A percentile compares a stretch with the other conserved stretches of the same genome.
Evolutionary conservation across 2,113 vertebrate species (phyloP).

Genomic region (Ornithorhynchus anatinus): DNA sequence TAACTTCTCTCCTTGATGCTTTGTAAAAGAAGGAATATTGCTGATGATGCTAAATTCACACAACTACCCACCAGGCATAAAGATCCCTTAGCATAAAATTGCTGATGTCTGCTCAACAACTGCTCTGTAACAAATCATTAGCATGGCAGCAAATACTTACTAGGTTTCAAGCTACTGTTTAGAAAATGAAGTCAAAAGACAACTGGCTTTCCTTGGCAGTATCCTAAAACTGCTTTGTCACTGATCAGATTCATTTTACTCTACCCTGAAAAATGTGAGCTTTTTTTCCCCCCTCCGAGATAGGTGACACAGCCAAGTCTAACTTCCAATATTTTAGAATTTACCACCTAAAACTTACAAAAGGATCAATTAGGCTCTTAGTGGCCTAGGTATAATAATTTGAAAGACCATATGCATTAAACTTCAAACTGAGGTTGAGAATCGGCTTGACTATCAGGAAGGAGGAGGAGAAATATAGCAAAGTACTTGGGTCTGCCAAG

Average conservation of each 20-base stretch:
- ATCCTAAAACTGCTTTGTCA: background rate
- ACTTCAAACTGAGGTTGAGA: constrained; percentile 71
- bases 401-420: constrained; percentile 60
- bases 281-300: constrained; percentile 4
- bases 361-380: constrained; percentile 17
- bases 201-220: background rate
- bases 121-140: background rate
- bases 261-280: background rate
- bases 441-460: constrained; percentile 49
- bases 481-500: constrained; percentile 31
- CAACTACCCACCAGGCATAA: background rate
- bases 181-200: constrained; percentile 8
- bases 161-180: background rate
- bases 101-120: constrained; percentile 1
- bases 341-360: constrained; percentile 23
- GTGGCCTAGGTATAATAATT: constrained; percentile 51
- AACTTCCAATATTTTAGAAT: background rate
- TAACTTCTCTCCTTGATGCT: constrained; percentile 20
- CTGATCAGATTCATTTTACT: background rate
- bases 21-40: constrained; percentile 8
- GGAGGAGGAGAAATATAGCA: constrained; percentile 46
- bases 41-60: background rate
- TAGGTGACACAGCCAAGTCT: background rate
- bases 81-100: background rate
- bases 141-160: constrained; percentile 22